These are phyloP conservation scores for Prunella strophiata DNA, from an alignment of 2,797 vertebrate species.

Conservation along the genomic window DNA sequence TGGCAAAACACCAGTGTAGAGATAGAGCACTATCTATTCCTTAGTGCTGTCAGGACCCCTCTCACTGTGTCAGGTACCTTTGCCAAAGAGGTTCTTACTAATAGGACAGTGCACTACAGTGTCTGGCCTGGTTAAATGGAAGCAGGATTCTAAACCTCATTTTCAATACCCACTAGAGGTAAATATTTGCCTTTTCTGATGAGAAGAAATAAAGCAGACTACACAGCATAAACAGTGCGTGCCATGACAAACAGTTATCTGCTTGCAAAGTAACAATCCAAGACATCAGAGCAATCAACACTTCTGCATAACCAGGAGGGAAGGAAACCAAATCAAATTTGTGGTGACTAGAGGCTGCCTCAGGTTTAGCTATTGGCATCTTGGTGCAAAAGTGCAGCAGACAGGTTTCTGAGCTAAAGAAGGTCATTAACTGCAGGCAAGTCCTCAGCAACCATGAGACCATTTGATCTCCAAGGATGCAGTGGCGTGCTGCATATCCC, in stretches of 20 bases:
- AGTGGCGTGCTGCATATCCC: not conserved
- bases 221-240: not conserved
- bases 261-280: not conserved
- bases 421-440: not conserved
- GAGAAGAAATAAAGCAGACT: not conserved
- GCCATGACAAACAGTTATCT: not conserved
- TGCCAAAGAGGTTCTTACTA: not conserved
- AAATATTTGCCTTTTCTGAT: slow-evolving; percentile 1
- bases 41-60: not conserved
- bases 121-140: not conserved
- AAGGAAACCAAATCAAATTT: not conserved
- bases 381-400: not conserved
- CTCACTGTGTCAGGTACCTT: not conserved
- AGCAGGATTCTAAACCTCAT: not conserved
- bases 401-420: slow-evolving; percentile 1
- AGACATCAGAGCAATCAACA: not conserved
- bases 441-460: not conserved
- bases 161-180: not conserved
- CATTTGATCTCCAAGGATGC: slow-evolving; percentile 55
- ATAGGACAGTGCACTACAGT: not conserved
- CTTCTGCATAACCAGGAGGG: not conserved
- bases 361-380: not conserved
- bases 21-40: not conserved
- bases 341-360: not conserved
- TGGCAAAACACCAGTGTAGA: not conserved